These are phyloP conservation scores for Cephus pulcher DNA, from an alignment of 2,888 invertebrate species.

Conservation along the genomic window DNA sequence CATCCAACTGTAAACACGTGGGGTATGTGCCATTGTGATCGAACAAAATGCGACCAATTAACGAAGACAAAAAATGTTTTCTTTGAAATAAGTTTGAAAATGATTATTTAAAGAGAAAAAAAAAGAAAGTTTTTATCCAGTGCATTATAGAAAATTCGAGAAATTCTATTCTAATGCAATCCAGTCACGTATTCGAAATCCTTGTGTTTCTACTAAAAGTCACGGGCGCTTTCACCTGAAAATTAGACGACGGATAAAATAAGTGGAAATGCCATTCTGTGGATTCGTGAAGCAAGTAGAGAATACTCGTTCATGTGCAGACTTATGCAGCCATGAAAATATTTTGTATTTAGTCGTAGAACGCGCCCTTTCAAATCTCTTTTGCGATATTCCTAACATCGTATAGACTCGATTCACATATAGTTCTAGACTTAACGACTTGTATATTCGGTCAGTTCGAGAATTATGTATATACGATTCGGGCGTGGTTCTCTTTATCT, in stretches of 20 bases:
- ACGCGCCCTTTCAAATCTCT: neutral
- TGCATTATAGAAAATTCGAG: neutral
- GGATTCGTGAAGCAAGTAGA: neutral
- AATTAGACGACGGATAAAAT: neutral
- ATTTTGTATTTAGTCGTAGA: neutral
- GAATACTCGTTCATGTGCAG: neutral
- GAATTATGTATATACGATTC: neutral
- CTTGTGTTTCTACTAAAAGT: neutral
- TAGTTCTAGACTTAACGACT: neutral
- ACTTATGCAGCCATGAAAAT: neutral
- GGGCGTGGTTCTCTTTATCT: neutral
- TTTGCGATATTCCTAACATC: neutral
- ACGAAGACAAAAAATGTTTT: neutral
- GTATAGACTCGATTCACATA: neutral
- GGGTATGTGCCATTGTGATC: neutral
- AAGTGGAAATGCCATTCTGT: neutral
- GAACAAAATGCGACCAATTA: neutral
- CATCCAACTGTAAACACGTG: neutral
- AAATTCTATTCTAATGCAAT: neutral
- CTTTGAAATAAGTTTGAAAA: neutral
- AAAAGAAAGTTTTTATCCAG: neutral
- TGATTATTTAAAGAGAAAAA: neutral
- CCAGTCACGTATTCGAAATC: neutral
- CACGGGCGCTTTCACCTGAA: neutral
- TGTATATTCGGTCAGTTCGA: neutral